Percentiles rank a stretch among this genome's conserved stretches.
phyloP scores from a whole-genome alignment of 2,797 vertebrate species.

The Emydoidea blandingii region DNA sequence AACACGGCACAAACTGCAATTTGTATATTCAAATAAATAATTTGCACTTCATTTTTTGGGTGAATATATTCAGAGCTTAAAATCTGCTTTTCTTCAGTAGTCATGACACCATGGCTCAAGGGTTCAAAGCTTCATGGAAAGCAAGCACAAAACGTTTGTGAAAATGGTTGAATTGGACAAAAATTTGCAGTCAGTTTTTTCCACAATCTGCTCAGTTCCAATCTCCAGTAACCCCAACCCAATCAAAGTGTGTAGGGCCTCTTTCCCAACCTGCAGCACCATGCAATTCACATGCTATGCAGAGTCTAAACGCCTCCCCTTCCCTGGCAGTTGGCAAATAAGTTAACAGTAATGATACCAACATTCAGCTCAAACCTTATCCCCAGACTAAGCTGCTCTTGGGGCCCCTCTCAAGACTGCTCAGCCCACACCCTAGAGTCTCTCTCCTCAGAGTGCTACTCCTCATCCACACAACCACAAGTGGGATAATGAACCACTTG shows the following conservation, averaged over 20 bases:
- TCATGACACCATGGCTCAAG: fast-evolving
- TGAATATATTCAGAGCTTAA: conserved; percentile 48
- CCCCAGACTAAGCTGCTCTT: not conserved
- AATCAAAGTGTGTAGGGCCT: not conserved
- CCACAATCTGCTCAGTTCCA: not conserved
- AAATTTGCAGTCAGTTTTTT: not conserved
- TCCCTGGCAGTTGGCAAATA: not conserved
- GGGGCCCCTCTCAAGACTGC: not conserved
- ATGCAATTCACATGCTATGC: not conserved
- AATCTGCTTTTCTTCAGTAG: not conserved
- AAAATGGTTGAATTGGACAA: not conserved
- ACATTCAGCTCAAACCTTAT: not conserved
- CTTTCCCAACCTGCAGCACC: not conserved
- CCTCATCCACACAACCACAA: not conserved
- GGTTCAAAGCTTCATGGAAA: not conserved
- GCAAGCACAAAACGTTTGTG: not conserved
- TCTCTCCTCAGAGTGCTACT: not conserved
- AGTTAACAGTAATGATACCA: not conserved
- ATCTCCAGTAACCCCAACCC: not conserved
- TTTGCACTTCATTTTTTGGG: conserved; percentile 42
- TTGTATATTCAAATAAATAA: conserved; percentile 70
- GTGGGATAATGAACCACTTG: not conserved
- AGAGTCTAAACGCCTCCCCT: not conserved
- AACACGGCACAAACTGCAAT: conserved; percentile 67
- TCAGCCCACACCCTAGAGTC: not conserved